These are phyloP conservation scores for Candidula unifasciata DNA, from an alignment of 2,888 invertebrate species.

Conservation along the genomic window DNA sequence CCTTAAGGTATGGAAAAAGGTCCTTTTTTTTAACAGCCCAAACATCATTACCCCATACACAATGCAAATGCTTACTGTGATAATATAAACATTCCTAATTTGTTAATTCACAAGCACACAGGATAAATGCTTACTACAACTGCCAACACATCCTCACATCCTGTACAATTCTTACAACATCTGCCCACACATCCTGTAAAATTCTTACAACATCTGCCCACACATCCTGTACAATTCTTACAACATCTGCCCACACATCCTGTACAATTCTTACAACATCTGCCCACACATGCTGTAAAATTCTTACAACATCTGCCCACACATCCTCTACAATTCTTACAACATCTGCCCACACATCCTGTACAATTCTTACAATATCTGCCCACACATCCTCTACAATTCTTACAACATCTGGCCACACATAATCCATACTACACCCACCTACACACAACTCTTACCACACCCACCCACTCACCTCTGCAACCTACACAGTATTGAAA, in stretches of 20 bases:
- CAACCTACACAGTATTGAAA: neutral
- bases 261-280: too few species aligned
- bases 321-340: neutral
- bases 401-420: neutral
- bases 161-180: neutral
- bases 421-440: neutral
- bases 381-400: too few species aligned
- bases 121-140: too few species aligned
- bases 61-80: too few species aligned
- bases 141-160: neutral
- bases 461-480: neutral
- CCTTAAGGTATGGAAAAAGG: too few species aligned
- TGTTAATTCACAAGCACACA: too few species aligned
- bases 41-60: too few species aligned
- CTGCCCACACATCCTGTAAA: neutral
- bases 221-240: neutral
- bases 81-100: too few species aligned
- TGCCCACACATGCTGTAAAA: too few species aligned
- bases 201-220: too few species aligned
- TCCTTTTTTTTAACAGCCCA: too few species aligned
- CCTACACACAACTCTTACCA: neutral
- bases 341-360: neutral
- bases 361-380: neutral
- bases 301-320: neutral
- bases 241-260: neutral